Conservation (phyloP, 2,113 vertebrate genomes). For the Urocynchramus pylzowi region DNA sequence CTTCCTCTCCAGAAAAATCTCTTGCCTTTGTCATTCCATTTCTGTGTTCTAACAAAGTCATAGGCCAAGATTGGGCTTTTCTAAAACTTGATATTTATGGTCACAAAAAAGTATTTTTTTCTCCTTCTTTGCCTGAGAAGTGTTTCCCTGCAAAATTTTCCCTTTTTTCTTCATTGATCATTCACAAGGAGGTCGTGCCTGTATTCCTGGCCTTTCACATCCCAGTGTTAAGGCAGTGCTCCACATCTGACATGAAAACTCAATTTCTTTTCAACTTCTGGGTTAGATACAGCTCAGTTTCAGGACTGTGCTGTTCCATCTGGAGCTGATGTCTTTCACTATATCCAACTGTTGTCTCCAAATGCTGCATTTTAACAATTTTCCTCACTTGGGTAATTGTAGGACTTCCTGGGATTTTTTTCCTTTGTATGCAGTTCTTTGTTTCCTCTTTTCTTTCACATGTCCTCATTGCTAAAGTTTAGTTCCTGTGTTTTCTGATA, state of each 20-base stretch:
- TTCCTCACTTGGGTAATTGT: not conserved
- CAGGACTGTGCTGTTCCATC: fast-evolving
- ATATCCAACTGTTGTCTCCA: not conserved
- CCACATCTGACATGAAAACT: not conserved
- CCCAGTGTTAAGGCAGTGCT: not conserved
- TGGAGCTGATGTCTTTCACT: not conserved
- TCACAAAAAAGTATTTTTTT: not conserved
- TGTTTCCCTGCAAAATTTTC: not conserved
- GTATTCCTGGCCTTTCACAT: not conserved
- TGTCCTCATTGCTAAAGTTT: not conserved
- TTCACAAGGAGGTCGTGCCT: not conserved
- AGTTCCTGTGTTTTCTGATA: not conserved
- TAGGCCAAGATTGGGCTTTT: not conserved
- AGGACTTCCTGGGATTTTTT: not conserved
- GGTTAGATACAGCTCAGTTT: not conserved
- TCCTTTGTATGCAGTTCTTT: fast-evolving
- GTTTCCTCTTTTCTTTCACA: not conserved
- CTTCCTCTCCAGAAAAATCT: not conserved
- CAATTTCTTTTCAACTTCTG: not conserved
- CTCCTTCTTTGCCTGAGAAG: not conserved
- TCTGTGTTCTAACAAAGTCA: not conserved
- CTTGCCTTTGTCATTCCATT: not conserved
- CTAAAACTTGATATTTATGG: not conserved
- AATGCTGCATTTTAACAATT: not conserved
- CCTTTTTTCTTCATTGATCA: not conserved